phyloP scores from a whole-genome alignment of 2,888 invertebrate species.

The Dolichopus griseipennis region DNA sequence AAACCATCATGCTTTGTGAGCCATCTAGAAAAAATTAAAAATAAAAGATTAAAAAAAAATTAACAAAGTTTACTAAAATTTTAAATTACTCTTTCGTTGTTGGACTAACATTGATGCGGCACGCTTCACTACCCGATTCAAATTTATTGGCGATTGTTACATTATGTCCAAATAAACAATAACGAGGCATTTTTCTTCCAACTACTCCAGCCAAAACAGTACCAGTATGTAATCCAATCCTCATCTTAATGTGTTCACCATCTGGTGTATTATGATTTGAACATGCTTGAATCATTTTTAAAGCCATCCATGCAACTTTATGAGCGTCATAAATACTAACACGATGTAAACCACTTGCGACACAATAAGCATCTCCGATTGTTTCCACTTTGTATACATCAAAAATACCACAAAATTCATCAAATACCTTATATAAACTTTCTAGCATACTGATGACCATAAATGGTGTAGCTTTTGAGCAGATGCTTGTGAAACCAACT shows the following conservation, averaged over 20 bases:
- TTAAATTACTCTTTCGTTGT: conserved; percentile 78
- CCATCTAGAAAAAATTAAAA: conserved; percentile 50
- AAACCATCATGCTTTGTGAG: conserved; percentile 68
- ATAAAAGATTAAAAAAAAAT: neutral
- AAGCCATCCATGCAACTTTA: conserved; percentile 93
- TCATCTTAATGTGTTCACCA: conserved; percentile 89
- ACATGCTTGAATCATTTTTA: conserved; percentile 89
- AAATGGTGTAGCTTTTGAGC: conserved; percentile 89
- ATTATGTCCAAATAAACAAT: conserved; percentile 91
- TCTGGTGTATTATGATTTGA: conserved; percentile 81
- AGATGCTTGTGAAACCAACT: conserved; percentile 92
- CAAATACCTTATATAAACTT: conserved; percentile 86
- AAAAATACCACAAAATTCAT: conserved; percentile 81
- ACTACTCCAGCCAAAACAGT: conserved; percentile 90
- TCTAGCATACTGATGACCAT: conserved; percentile 94
- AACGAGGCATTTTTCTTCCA: conserved; percentile 71
- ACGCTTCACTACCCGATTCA: conserved; percentile 85
- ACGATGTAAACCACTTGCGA: conserved; percentile 85
- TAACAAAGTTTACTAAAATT: too few species aligned
- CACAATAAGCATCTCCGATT: conserved; percentile 93
- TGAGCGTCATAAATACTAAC: conserved; percentile 81
- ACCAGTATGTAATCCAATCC: conserved; percentile 90
- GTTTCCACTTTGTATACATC: conserved; percentile 98
- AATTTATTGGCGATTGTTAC: conserved; percentile 94
- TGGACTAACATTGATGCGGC: conserved; percentile 86